Conservation (phyloP, 2,888 invertebrate genomes). For the Mermis nigrescens region DNA sequence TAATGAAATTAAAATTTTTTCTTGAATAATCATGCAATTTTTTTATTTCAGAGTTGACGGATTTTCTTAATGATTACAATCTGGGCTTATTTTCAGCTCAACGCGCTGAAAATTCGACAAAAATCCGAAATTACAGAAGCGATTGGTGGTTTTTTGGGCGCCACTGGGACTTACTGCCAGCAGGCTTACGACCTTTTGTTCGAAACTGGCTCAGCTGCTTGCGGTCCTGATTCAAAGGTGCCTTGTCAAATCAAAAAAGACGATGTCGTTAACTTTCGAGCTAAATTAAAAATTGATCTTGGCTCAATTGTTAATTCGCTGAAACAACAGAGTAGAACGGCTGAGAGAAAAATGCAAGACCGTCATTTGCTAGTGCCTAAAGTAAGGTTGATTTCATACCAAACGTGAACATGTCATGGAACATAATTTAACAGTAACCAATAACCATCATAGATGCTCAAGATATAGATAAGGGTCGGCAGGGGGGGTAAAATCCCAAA, state of each 20-base stretch:
- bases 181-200: conserved; percentile 26
- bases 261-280: neutral
- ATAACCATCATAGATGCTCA: no score
- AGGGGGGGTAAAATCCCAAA: no score
- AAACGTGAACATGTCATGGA: no score
- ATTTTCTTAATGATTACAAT: no score
- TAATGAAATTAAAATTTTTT: no score
- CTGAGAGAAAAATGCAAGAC: conserved; percentile 31
- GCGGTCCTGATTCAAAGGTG: neutral
- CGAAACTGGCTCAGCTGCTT: neutral
- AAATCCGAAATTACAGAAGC: conserved; percentile 1
- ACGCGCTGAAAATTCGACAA: neutral
- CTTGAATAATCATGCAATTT: no score
- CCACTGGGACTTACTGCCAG: conserved; percentile 24
- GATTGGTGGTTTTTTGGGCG: conserved; percentile 26
- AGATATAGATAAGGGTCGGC: no score
- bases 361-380: conserved; percentile 30
- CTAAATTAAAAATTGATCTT: conserved; percentile 5
- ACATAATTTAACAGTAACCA: no score
- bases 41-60: no score
- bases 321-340: conserved; percentile 19
- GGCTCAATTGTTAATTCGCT: conserved; percentile 16
- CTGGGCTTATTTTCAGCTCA: neutral
- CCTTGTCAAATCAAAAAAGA: no score
- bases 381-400: conserved; percentile 17